Percentiles rank a stretch among this genome's conserved stretches.
These are phyloP conservation scores for Psilopogon haemacephalus DNA, from an alignment of 2,113 vertebrate species.

Conservation along the genomic window DNA sequence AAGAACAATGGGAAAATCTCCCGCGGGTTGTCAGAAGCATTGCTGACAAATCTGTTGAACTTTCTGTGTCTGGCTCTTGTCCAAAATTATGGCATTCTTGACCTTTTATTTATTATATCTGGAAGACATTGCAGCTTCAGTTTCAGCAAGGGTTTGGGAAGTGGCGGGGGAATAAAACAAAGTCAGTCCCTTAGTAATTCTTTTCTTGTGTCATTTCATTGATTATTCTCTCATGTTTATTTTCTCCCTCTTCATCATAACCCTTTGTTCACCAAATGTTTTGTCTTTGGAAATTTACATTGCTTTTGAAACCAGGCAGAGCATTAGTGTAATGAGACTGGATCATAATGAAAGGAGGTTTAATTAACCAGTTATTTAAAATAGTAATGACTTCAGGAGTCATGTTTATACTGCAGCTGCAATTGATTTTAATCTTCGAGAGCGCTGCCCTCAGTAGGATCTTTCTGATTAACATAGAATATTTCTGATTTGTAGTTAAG, in stretches of 20 bases:
- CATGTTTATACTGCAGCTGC: background rate
- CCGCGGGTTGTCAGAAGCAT: background rate
- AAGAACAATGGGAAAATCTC: background rate
- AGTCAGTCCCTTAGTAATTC: background rate
- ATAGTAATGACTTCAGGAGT: conserved; percentile 14
- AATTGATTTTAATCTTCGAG: conserved; percentile 39
- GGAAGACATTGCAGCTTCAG: background rate
- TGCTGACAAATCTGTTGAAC: background rate
- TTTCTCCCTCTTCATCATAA: background rate
- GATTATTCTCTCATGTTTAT: background rate
- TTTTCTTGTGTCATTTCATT: background rate
- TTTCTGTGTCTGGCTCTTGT: background rate
- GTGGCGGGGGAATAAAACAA: background rate
- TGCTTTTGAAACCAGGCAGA: conserved; percentile 9
- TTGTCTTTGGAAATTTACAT: background rate
- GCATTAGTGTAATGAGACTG: conserved; percentile 23
- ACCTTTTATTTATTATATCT: background rate
- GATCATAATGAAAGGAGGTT: conserved; percentile 2
- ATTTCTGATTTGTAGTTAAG: conserved; percentile 22
- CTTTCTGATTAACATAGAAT: conserved; percentile 2
- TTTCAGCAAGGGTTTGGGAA: background rate
- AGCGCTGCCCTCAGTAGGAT: background rate
- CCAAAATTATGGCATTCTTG: background rate
- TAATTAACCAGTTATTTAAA: conserved; percentile 51
- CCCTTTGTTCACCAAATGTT: background rate